A percentile compares a stretch with the other conserved stretches of the same genome.
Evolutionary conservation across 2,888 invertebrate genomes (phyloP).

Genomic region (Marronus borbonicus): DNA sequence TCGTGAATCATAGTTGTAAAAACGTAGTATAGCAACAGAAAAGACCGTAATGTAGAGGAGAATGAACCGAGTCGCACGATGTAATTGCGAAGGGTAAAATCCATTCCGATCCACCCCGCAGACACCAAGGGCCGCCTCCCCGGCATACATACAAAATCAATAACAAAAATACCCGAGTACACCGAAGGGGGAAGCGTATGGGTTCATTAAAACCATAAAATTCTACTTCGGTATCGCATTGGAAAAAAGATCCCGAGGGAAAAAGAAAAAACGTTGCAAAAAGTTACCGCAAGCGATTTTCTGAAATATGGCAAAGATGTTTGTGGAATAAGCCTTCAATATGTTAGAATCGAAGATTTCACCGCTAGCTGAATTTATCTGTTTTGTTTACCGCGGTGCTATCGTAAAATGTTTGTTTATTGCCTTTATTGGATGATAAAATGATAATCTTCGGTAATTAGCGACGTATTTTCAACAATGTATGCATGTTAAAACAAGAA

Average conservation of each 20-base stretch:
- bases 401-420: too few relatives aligned
- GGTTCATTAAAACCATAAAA: slow-evolving; percentile 33
- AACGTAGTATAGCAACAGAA: not conserved
- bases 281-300: not conserved
- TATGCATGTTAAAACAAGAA: too few relatives aligned
- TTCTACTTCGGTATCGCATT: not conserved
- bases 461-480: too few relatives aligned
- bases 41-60: not conserved
- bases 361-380: too few relatives aligned
- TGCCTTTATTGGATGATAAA: too few relatives aligned
- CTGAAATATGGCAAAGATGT: not conserved
- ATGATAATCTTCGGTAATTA: too few relatives aligned
- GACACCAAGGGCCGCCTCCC: slow-evolving; percentile 7
- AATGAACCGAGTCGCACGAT: not conserved
- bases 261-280: not conserved
- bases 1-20: too few relatives aligned
- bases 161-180: slow-evolving; percentile 32
- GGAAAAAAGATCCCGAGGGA: not conserved
- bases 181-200: slow-evolving; percentile 6
- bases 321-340: too few relatives aligned
- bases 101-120: slow-evolving; percentile 20
- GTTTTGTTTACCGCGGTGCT: too few relatives aligned
- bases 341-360: too few relatives aligned
- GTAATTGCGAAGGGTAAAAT: slow-evolving; percentile 33
- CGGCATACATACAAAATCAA: slow-evolving; percentile 32